These are phyloP conservation scores for Eilema caniola DNA, from an alignment of 2,888 invertebrate genomes.

Conservation along the genomic window DNA sequence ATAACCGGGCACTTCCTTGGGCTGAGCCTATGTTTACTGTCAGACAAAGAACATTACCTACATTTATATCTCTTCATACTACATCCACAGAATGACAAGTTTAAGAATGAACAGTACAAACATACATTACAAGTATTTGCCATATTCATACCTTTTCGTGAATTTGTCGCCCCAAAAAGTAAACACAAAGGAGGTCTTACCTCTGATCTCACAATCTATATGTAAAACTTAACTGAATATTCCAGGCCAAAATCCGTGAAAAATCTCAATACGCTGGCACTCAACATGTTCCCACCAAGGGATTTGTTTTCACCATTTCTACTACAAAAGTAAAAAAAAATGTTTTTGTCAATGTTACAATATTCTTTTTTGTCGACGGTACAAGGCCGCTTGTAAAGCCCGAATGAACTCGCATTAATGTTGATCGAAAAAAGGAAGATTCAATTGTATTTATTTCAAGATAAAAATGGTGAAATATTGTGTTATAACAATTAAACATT, in stretches of 20 bases:
- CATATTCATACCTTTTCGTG: not conserved
- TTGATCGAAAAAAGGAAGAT: slow-evolving; percentile 41
- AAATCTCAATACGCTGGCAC: slow-evolving; percentile 45
- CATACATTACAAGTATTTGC: too few species aligned
- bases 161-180: not conserved
- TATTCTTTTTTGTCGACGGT: slow-evolving; percentile 56
- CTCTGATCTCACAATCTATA: slow-evolving; percentile 32
- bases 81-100: too few species aligned
- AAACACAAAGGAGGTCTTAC: not conserved
- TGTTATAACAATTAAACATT: not conserved
- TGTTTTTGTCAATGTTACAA: slow-evolving; percentile 52
- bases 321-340: slow-evolving; percentile 41
- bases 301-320: slow-evolving; percentile 47
- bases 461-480: not conserved
- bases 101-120: too few species aligned
- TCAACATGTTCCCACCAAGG: slow-evolving; percentile 38
- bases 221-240: slow-evolving; percentile 50
- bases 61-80: too few species aligned
- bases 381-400: slow-evolving; percentile 59
- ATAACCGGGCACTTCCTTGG: too few species aligned
- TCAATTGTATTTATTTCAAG: not conserved
- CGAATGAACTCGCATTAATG: slow-evolving; percentile 60
- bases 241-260: slow-evolving; percentile 51
- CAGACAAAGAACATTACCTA: too few species aligned
- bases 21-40: too few species aligned